A percentile compares a stretch with the other conserved stretches of the same genome.
phyloP scores from a whole-genome alignment of 2,797 vertebrate genomes.

The Enteromius unitaeniatus region DNA sequence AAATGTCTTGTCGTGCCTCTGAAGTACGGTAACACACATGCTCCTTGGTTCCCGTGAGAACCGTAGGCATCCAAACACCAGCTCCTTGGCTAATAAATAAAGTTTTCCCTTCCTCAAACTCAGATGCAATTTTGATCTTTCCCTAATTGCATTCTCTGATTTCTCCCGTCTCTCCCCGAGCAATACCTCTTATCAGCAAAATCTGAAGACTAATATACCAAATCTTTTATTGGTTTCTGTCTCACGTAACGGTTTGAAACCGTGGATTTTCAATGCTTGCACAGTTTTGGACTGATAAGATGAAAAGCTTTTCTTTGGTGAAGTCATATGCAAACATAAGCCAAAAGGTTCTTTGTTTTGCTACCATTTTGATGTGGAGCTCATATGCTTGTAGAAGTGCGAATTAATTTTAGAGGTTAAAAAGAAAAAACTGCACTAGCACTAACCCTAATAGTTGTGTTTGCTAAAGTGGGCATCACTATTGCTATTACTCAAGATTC shows the following conservation, averaged over 20 bases:
- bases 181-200: slow-evolving; percentile 27
- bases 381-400: slow-evolving; percentile 14
- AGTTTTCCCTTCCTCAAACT: slow-evolving; percentile 30
- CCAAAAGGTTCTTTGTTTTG: slow-evolving; percentile 36
- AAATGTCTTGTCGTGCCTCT: slow-evolving; percentile 18
- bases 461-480: neutral
- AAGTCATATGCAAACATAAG: slow-evolving; percentile 31
- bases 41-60: slow-evolving; percentile 20
- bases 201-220: slow-evolving; percentile 26
- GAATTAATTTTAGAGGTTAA: slow-evolving; percentile 26
- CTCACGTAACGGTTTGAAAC: slow-evolving; percentile 2
- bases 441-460: neutral
- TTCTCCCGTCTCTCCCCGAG: slow-evolving; percentile 6
- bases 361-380: slow-evolving; percentile 16
- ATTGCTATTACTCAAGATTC: neutral
- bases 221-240: slow-evolving; percentile 28
- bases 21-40: slow-evolving; percentile 24
- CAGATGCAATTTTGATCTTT: slow-evolving; percentile 50
- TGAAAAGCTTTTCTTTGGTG: slow-evolving; percentile 7
- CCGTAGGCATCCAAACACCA: slow-evolving; percentile 39
- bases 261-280: neutral
- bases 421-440: neutral
- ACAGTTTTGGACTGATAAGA: neutral
- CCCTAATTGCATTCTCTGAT: slow-evolving; percentile 48
- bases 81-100: slow-evolving; percentile 32